Evolutionary conservation across 2,888 invertebrate genomes (phyloP).

Genomic region (Phortica magna): DNA sequence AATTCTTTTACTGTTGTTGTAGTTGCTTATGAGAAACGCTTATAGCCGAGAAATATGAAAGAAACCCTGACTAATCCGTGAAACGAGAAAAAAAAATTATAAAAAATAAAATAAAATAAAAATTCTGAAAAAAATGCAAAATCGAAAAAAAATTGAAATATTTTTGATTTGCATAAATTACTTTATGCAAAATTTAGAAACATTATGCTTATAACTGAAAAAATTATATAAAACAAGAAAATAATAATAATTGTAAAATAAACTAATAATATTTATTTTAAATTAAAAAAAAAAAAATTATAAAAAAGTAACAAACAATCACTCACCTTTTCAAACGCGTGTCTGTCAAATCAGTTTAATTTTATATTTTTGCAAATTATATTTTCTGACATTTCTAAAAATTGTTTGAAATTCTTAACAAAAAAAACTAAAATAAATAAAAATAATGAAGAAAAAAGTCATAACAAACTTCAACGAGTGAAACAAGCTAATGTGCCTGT

Average conservation of each 20-base stretch:
- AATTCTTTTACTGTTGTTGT: background rate
- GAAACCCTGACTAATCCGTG: conserved; percentile 75
- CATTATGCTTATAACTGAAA: conserved; percentile 68
- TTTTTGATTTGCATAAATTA: conserved; percentile 70
- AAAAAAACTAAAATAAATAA: conserved; percentile 21
- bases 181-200: conserved; percentile 74
- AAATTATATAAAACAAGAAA: conserved; percentile 10
- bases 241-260: background rate
- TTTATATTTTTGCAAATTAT: conserved; percentile 41
- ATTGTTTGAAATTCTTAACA: conserved; percentile 6
- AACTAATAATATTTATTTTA: background rate
- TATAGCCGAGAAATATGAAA: conserved; percentile 62
- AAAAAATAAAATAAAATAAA: conserved; percentile 56
- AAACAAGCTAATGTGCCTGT: conserved; percentile 39
- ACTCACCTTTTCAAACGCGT: conserved; percentile 41
- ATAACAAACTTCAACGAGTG: conserved; percentile 9
- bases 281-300: conserved; percentile 4
- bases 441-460: conserved; percentile 12
- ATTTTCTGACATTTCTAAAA: conserved; percentile 28
- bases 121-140: conserved; percentile 14
- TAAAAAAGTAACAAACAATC: conserved; percentile 11
- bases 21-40: background rate
- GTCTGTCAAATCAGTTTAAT: conserved; percentile 64
- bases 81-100: conserved; percentile 57
- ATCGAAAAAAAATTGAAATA: conserved; percentile 29